Evolutionary conservation across 1,140 invertebrate species (phyloP).

Genomic region (Rhizoglyphus robini): DNA sequence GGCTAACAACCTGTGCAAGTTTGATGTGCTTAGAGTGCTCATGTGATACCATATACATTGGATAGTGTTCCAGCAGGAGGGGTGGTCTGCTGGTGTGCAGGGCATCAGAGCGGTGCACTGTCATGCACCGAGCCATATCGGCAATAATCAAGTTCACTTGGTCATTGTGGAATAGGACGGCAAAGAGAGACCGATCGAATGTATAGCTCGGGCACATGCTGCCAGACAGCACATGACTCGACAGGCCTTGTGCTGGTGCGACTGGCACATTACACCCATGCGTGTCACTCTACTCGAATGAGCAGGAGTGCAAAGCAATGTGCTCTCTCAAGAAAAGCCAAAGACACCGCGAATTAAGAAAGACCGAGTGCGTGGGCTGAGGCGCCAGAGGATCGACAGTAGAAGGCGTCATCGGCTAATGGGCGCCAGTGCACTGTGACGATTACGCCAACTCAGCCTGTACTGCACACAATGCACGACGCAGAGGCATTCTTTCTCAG

Average conservation of each 20-base stretch:
- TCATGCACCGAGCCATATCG: no score
- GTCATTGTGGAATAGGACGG: slow-evolving; percentile 6
- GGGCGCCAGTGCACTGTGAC: neutral
- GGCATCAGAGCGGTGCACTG: no score
- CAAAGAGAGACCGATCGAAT: neutral
- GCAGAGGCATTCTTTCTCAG: neutral
- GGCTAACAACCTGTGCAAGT: slow-evolving; percentile 9
- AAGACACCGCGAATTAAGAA: neutral
- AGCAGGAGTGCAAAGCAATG: no score
- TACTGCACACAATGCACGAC: neutral
- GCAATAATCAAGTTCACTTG: slow-evolving; percentile 9
- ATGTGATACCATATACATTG: no score
- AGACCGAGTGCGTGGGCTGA: neutral
- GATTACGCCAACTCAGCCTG: neutral
- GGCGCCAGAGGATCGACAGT: neutral
- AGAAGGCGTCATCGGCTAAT: neutral
- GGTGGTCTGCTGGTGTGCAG: no score
- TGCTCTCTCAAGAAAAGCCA: no score
- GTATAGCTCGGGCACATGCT: neutral
- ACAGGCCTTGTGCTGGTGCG: no score
- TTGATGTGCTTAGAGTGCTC: no score
- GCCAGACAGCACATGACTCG: no score
- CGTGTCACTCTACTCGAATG: no score
- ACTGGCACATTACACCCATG: no score
- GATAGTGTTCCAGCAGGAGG: no score